Evolutionary conservation across 2,888 invertebrate genomes (phyloP), one percentile per base, ranked within the genome.

Genomic region (Clunio marinus): DNA sequence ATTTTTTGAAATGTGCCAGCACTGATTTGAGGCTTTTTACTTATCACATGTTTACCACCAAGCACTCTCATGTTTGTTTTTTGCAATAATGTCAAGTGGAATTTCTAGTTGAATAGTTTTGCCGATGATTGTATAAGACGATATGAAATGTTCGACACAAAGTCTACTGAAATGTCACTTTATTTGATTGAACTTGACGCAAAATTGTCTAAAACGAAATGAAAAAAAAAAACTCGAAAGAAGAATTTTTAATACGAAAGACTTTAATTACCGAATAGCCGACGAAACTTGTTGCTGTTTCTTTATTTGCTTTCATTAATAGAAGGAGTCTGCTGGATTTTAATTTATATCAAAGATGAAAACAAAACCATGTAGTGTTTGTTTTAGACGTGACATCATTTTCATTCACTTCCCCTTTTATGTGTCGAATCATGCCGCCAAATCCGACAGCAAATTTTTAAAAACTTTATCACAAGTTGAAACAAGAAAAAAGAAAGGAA

Each of bases 271-370:
- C 28, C 37, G 63, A 63, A 46, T 17, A 46, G 25, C 27, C 63
- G 60, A 63, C 63, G 46, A 63, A 63, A 63, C 63, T 63, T 28
- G 62, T 37, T 62, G n/a, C n/a, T n/a, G n/a, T n/a, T n/a, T n/a
- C n/a, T n/a, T n/a, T n/a, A n/a, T n/a, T n/a, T n/a, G n/a, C n/a
- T n/a, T n/a, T n/a, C n/a, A n/a, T n/a, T n/a, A n/a, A n/a, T n/a
- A n/a, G n/a, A n/a, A n/a, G n/a, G n/a, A n/a, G n/a, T n/a, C n/a
- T n/a, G n/a, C n/a, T n/a, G n/a, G n/a, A n/a, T n/a, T n/a, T n/a
- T n/a, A n/a, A n/a, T n/a, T n/a, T n/a, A n/a, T n/a, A n/a, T n/a
- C n/a, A n/a, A n/a, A n/a, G n/a, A n/a, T n/a, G n/a, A n/a, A n/a
- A n/a, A n/a, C n/a, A n/a, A n/a, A n/a, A n/a, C n/a, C n/a, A n/a